Evolutionary conservation across 2,113 vertebrate genomes (phyloP), one percentile per base, ranked within the genome.

Genomic region (Pandion haliaetus): DNA sequence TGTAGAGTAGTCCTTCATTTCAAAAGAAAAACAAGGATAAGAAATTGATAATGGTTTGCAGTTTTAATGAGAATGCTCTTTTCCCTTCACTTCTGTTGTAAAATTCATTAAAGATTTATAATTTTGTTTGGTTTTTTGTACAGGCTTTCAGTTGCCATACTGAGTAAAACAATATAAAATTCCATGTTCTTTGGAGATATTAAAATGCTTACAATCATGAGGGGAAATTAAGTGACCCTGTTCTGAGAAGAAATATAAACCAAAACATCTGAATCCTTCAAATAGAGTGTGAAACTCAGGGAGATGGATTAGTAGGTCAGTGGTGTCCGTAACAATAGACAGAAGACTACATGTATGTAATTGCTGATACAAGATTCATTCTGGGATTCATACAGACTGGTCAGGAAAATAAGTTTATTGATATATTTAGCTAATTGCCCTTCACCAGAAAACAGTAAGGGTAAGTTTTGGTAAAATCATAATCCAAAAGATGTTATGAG

Each of bases 1-100:
- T 8, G 99, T 99, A 36, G 99, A 99, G 97, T 99, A 99, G 94
- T 99, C 99, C 99, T 99, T 93, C 31, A 85, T 94, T 65, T 92
- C 54, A 95, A 57, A 63, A 82, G 61, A 94, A 91, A 91, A 95
- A 85, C 4, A 95, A 67, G 36, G 14, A 32, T 31, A 83, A 87
- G 25, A 76, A 82, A 49, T 18, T 34, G 21, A 18, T 52, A 62
- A 42, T 14, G 0, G 2, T 47, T 72, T 93, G 29, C 29, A 66
- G 16, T 47, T 87, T 86, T 73, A 79, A 78, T 58, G 11, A 49
- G 25, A 91, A 61, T 36, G 11, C 10, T 59, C 40, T 76, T 92
- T 74, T 23, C 17, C 49, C 24, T 58, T 92, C 28, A 32, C 1
- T 83, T 71, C 23, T 65, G 14, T 58, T 77, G 29, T 32, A 58